phyloP scores from a whole-genome alignment of 2,113 vertebrate species.

The Paramormyrops kingsleyae region DNA sequence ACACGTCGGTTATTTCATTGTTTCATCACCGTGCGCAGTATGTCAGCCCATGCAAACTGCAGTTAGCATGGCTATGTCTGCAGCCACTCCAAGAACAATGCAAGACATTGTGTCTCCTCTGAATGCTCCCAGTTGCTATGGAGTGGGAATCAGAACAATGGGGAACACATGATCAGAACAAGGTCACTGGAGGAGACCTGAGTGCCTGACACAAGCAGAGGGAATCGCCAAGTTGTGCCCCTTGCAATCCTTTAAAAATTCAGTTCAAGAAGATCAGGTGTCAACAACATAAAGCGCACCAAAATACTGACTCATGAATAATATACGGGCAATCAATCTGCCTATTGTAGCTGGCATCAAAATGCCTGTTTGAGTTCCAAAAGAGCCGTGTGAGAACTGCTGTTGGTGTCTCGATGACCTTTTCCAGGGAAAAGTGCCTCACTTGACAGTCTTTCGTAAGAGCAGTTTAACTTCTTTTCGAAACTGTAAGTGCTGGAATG shows the following conservation, averaged over 20 bases:
- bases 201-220: conserved; percentile 31
- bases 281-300: conserved; percentile 51
- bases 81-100: conserved; percentile 29
- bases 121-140: conserved; percentile 19
- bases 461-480: background rate
- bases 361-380: background rate
- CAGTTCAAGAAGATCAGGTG: conserved; percentile 46
- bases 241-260: conserved; percentile 49
- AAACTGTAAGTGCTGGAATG: background rate
- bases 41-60: background rate
- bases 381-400: background rate
- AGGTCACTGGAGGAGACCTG: conserved; percentile 9
- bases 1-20: background rate
- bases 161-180: background rate
- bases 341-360: background rate
- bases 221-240: conserved; percentile 40
- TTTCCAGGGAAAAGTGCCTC: background rate
- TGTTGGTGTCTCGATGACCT: background rate
- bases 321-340: conserved; percentile 34
- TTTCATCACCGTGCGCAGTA: background rate
- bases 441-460: background rate
- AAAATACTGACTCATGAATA: conserved; percentile 52
- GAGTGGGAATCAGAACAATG: conserved; percentile 24
- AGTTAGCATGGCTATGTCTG: conserved; percentile 18
- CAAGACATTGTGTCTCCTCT: conserved; percentile 36